Percentiles rank a stretch among this genome's conserved stretches.
These are phyloP conservation scores for Kryptolebias ocellatus DNA, from an alignment of 2,797 vertebrate genomes.

Conservation along the genomic window DNA sequence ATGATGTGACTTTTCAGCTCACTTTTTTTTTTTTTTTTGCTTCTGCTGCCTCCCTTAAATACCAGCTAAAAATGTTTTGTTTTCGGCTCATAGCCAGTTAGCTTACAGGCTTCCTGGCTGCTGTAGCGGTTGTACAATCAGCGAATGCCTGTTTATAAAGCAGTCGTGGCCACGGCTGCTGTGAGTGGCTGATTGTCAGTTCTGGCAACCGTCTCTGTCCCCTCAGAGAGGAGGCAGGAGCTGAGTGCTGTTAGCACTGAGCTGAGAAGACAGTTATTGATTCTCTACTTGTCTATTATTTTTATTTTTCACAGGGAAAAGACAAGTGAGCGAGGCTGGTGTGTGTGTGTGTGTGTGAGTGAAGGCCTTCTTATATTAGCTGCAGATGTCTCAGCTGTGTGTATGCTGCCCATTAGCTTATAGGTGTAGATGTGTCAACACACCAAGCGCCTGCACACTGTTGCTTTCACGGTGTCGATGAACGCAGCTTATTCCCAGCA, in stretches of 20 bases:
- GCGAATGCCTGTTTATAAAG: constrained; percentile 60
- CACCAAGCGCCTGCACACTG: constrained; percentile 19
- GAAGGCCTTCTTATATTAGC: constrained; percentile 22
- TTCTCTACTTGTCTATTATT: constrained; percentile 77
- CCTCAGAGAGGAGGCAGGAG: constrained; percentile 51
- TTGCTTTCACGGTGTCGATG: constrained; percentile 27
- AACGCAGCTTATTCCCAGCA: constrained; percentile 48
- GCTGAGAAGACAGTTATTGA: constrained; percentile 73
- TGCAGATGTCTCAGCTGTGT: constrained; percentile 41
- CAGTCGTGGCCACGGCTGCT: constrained; percentile 40
- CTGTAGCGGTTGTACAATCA: constrained; percentile 51
- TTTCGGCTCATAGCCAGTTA: constrained; percentile 14
- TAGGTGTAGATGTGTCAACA: constrained; percentile 43
- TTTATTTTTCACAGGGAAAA: constrained; percentile 70
- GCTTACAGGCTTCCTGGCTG: constrained; percentile 26
- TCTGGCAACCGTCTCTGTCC: constrained; percentile 59
- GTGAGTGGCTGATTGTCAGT: constrained; percentile 61
- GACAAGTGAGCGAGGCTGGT: constrained; percentile 30
- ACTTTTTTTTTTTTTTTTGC: no score
- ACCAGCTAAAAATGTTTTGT: background rate
- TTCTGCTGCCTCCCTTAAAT: background rate
- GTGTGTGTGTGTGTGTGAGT: constrained; percentile 9
- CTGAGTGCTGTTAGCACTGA: constrained; percentile 68
- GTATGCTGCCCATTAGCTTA: constrained; percentile 51
- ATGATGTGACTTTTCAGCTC: no score